Base-by-base conservation (phyloP, 1,140 invertebrate genomes). In the Drosophila subpulchrella region DNA sequence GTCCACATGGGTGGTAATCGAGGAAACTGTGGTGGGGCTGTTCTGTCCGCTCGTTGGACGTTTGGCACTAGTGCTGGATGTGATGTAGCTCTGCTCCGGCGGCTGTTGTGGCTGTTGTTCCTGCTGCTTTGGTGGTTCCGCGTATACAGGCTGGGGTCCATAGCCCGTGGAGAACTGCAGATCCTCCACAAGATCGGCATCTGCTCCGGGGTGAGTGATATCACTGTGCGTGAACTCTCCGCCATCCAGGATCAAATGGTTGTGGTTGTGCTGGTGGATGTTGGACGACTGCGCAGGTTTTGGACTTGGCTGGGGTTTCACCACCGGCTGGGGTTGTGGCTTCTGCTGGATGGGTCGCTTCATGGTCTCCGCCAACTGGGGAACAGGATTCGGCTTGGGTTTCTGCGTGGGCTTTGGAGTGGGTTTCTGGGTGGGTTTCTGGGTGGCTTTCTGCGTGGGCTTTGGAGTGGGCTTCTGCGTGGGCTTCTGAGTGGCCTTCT, bases 1-100 rank as follows among this genome's bases (percentile, higher is more conserved):
- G 20, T 94, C 93, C 7, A 94, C 81, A 68, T 94, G 93, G 4
- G 91, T 92, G n/a, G 93, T 78, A 48, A 89, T 86, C 67, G 93
- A 89, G 6, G 84, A 78, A 12, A 78, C 68, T 0, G 90, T 91
- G 7, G 90, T 91, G 36, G 78, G 81, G 36, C 51, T 92, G 32
- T 24, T 68, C 48, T 42, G 59, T n/a, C 27, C 61, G 27, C 24
- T 11, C 47, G 74, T n/a, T 41, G 84, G 62, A 48, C 76, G 60
- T 78, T 91, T 81, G 34, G 66, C 66, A 30, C 90, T 89, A 12
- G 77, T 85, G 38, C 89, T 81, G 8, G 92, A 91, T 56, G 17
- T 92, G 65, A 67, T 91, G 92, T 54, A 91, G 75, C 36, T 91
- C 73, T 15, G 84, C 61, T 5, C 91, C 30, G 17, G 44, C 0